These are phyloP conservation scores for Ischnura elegans DNA, from an alignment of 2,888 invertebrate genomes.

Conservation along the genomic window DNA sequence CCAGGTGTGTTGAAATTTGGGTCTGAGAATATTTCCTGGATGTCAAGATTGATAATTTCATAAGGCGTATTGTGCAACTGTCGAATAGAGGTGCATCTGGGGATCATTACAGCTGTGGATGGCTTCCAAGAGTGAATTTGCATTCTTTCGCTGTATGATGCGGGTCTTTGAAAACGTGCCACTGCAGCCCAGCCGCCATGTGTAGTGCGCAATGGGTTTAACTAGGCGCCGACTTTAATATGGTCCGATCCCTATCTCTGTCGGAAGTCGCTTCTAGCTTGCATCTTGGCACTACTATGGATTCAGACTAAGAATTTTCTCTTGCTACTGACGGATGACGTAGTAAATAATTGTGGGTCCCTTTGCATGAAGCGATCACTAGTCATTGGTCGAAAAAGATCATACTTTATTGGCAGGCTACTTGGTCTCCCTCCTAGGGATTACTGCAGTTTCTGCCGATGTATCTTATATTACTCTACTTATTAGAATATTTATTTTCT, in stretches of 20 bases:
- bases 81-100: not conserved
- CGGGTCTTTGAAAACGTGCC: not conserved
- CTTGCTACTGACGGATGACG: not conserved
- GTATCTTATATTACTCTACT: too few relatives aligned
- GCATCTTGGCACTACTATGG: not conserved
- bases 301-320: not conserved
- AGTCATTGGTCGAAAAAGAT: too few relatives aligned
- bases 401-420: too few relatives aligned
- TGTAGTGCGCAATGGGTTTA: not conserved
- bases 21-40: too few relatives aligned
- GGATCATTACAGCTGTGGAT: not conserved
- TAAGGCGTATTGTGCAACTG: not conserved
- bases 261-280: not conserved
- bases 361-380: not conserved
- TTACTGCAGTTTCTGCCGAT: too few relatives aligned
- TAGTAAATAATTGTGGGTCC: not conserved
- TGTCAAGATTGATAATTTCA: too few relatives aligned
- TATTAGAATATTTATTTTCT: too few relatives aligned
- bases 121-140: not conserved
- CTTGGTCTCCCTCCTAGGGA: too few relatives aligned
- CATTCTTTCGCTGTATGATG: not conserved
- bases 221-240: not conserved
- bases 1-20: too few relatives aligned
- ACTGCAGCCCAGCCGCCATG: not conserved
- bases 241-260: not conserved